These are phyloP conservation scores for Drosophila flavopinicola DNA, from an alignment of 2,888 invertebrate genomes.

Conservation along the genomic window DNA sequence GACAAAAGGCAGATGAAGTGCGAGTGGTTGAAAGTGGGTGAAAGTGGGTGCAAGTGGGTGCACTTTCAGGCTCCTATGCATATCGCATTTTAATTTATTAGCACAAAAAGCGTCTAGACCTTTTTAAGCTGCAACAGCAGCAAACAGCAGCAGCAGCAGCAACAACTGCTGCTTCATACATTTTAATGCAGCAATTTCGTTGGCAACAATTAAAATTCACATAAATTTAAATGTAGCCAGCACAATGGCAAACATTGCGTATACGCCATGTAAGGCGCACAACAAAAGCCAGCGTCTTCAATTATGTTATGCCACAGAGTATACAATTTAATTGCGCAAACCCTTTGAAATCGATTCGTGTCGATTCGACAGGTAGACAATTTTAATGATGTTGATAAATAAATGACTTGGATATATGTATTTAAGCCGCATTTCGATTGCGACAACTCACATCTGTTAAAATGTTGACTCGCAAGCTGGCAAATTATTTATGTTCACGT, in stretches of 20 bases:
- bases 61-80: slow-evolving; percentile 63
- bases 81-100: slow-evolving; percentile 81
- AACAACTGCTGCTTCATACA: slow-evolving; percentile 49
- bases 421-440: slow-evolving; percentile 68
- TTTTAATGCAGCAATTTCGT: slow-evolving; percentile 69
- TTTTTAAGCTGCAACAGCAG: slow-evolving; percentile 70
- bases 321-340: slow-evolving; percentile 9
- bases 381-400: slow-evolving; percentile 78
- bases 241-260: slow-evolving; percentile 42
- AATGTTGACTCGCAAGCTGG: slow-evolving; percentile 69
- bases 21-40: slow-evolving; percentile 9
- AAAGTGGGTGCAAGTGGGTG: slow-evolving; percentile 27
- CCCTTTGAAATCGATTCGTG: no score
- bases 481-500: slow-evolving; percentile 78
- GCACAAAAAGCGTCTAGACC: slow-evolving; percentile 78
- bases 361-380: slow-evolving; percentile 60
- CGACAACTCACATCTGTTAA: slow-evolving; percentile 46
- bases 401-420: slow-evolving; percentile 79
- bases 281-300: slow-evolving; percentile 14
- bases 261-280: slow-evolving; percentile 30
- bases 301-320: slow-evolving; percentile 12
- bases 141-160: slow-evolving; percentile 11
- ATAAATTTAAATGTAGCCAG: slow-evolving; percentile 64
- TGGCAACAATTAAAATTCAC: slow-evolving; percentile 76
- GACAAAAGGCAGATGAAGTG: slow-evolving; percentile 64